phyloP scores from a whole-genome alignment of 2,797 vertebrate genomes.

The Natrix natrix region DNA sequence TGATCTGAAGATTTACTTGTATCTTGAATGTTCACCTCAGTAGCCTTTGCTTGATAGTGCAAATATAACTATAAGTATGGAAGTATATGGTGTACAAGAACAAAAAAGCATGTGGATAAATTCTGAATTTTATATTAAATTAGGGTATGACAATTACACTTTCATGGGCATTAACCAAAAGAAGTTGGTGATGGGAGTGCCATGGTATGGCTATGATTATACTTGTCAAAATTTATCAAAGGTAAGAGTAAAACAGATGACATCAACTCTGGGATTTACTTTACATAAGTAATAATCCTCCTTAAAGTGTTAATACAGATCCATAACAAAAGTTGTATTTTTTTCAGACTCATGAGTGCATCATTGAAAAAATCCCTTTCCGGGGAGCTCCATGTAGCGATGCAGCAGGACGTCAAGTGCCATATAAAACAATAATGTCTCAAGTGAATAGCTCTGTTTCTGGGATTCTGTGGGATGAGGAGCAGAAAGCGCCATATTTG shows the following conservation, averaged over 20 bases:
- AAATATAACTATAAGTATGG: conserved; percentile 14
- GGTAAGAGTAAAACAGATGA: conserved; percentile 67
- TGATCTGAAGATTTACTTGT: not conserved
- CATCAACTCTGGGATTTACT: not conserved
- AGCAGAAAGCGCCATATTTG: conserved; percentile 86
- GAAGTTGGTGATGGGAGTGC: conserved; percentile 94
- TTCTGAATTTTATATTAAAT: conserved; percentile 57
- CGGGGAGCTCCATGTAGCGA: conserved; percentile 90
- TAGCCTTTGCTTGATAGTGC: not conserved
- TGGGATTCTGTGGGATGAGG: conserved; percentile 82
- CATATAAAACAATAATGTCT: conserved; percentile 84
- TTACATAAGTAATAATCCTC: not conserved
- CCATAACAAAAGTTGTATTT: conserved; percentile 2
- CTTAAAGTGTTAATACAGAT: conserved; percentile 1
- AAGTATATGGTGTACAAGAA: not conserved
- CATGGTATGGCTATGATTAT: conserved; percentile 98
- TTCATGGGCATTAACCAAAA: conserved; percentile 79
- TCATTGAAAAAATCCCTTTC: conserved; percentile 81
- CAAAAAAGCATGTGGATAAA: conserved; percentile 1
- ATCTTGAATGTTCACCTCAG: conserved; percentile 28
- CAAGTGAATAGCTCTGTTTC: conserved; percentile 82
- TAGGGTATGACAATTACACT: conserved; percentile 87
- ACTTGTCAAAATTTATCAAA: conserved; percentile 79
- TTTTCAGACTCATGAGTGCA: conserved; percentile 80
- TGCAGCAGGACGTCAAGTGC: conserved; percentile 83